Evolutionary conservation across 2,888 invertebrate genomes (phyloP), one percentile per base, ranked within the genome.

Genomic region (Dioctria rufipes): DNA sequence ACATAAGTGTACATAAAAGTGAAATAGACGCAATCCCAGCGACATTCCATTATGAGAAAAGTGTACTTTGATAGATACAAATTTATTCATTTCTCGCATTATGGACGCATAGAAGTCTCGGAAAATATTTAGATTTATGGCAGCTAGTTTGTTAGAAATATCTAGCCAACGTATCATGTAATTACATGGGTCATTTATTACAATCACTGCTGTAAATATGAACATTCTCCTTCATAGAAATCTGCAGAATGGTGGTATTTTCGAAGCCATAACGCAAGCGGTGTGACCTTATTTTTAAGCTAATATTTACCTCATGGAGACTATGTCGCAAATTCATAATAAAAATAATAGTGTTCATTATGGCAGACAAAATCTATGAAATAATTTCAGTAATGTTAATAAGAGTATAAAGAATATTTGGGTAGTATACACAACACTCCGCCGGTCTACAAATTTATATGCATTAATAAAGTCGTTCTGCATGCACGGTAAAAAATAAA

Each of bases 61-160:
- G 65, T 65, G 65, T 42, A 42, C n/a, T 65, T 65, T 65, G 65
- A 65, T 42, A 40, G 65, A 65, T 42, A 65, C 65, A 65, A 65
- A 65, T 65, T 65, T 65, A 65, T 65, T 65, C 65, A 65, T 65
- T 65, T 42, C 65, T 42, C 65, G 65, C 42, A 40, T 65, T 65
- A 40, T n/a, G 9, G 11, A 42, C 65, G 65, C 13, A 42, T 42
- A 42, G 65, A 42, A 5, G 42, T 65, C 65, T 65, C 42, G 42
- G 65, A 42, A 65, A 65, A 65, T 65, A 65, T 65, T 65, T 65
- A 40, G 42, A 65, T 65, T 65, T 65, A 65, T 65, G 40, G 42
- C 2, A 25, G 25, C 25, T 65, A 65, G 65, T 65, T 40, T 65
- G 65, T 40, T 37, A 42, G 65, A 65, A 9, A 40, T 65, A 65